Base-by-base conservation (phyloP, 2,888 invertebrate species). In the Sceliomorpha sp. region DNA sequence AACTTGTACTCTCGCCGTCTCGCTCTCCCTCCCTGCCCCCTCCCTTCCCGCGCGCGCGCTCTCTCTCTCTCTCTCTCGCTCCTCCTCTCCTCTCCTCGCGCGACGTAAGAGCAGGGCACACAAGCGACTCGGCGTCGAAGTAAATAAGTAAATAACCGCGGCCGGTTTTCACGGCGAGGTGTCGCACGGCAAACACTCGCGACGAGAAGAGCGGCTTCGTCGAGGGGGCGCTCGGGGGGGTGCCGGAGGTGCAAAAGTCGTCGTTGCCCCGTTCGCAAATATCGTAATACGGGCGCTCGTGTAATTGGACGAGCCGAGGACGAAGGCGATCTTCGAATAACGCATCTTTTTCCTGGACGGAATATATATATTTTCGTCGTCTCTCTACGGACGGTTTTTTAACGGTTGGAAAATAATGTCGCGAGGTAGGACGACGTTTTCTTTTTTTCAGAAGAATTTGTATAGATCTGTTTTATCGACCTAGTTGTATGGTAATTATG, bases 131-230 rank as follows among this genome's bases (percentile, higher is more conserved):
- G 64, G 55, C 53, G 50, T 72, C 72, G 72, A 77, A 77, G 82
- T 83, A 82, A 79, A 84, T 84, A 83, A 83, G 83, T 82, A 83
- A 83, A 82, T 81, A 82, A 76, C 78, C 70, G 29, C 78, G 74
- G 73, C 77, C 71, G 76, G 76, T 79, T 80, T 66, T 76, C 74
- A 74, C 72, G 72, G 75, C 72, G 71, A 82, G 82, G 81, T 84
- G 84, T 83, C 83, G 78, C 79, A 79, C 79, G 75, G 82, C 79
- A 84, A 84, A 84, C 81, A 83, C 75, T 74, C 79, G 74, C 72
- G 76, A 78, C 70, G 66, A 72, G 70, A 70, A 71, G 67, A 20
- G 20, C 20, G 20, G 5, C n/a, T n/a, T n/a, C n/a, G n/a, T n/a
- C 20, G 5, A 20, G 20, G 20, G 5, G 20, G 5, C 5, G 20